Evolutionary conservation across 2,888 invertebrate species (phyloP).

Genomic region (Macrostomum cliftonense): DNA sequence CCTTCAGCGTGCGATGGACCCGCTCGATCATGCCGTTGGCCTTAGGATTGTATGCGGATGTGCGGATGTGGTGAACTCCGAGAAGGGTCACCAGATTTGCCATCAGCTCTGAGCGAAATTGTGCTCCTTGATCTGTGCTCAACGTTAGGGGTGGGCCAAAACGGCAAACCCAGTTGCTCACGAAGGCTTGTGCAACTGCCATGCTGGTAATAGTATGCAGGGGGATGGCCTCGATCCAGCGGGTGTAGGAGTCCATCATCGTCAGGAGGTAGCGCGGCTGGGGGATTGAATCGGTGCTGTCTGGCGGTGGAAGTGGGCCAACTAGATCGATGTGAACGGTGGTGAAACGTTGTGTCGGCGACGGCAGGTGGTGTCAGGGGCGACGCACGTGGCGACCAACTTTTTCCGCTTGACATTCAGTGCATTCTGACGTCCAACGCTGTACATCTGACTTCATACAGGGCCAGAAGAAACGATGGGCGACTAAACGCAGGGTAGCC

Average conservation of each 20-base stretch:
- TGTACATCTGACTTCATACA: no score
- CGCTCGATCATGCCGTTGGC: conserved; percentile 35
- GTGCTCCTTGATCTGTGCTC: conserved; percentile 23
- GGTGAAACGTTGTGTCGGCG: no score
- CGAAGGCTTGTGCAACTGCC: conserved; percentile 26
- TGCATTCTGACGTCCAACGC: no score
- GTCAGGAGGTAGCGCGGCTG: conserved; percentile 17
- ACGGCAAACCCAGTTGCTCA: conserved; percentile 30
- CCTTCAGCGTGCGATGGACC: conserved; percentile 33
- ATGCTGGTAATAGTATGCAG: conserved; percentile 12
- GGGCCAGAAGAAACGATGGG: no score
- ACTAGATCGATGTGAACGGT: conserved; percentile 36
- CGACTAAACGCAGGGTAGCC: no score
- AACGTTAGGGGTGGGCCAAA: conserved; percentile 23
- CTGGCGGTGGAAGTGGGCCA: conserved; percentile 26
- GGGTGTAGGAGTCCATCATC: conserved; percentile 18
- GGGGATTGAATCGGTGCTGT: background rate
- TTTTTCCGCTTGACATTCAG: no score
- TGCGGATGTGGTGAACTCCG: conserved; percentile 4
- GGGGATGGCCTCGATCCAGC: conserved; percentile 12
- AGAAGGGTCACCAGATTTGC: background rate
- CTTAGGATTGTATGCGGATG: conserved; percentile 14
- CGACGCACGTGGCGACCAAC: no score
- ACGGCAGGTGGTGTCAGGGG: no score
- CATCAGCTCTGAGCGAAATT: conserved; percentile 19